phyloP scores from a whole-genome alignment of 2,797 vertebrate species.

The Poecile montanus region DNA sequence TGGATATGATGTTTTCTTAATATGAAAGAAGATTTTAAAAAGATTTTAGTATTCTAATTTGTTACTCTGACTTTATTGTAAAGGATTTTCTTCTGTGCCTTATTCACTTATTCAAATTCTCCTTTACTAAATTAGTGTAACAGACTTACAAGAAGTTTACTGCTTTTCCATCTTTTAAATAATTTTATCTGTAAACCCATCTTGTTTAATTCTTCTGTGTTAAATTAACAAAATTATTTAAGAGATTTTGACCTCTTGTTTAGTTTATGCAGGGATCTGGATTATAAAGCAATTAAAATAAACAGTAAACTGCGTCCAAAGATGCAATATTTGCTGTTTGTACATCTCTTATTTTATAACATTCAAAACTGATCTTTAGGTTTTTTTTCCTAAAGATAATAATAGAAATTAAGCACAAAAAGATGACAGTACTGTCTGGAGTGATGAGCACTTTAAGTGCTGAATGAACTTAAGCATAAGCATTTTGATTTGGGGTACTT shows the following conservation, averaged over 20 bases:
- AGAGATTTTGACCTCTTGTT: background rate
- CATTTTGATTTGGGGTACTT: background rate
- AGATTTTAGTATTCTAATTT: background rate
- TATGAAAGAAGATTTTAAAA: background rate
- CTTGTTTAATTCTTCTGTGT: background rate
- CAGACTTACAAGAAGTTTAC: background rate
- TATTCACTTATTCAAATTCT: background rate
- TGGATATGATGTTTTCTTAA: background rate
- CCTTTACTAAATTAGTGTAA: background rate
- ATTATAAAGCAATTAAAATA: background rate
- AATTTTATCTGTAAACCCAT: background rate
- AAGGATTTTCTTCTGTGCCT: background rate
- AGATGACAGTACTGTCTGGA: background rate
- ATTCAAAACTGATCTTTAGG: background rate
- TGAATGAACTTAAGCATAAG: background rate
- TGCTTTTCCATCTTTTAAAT: background rate
- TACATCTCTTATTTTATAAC: background rate
- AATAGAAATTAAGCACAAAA: background rate
- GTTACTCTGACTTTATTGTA: background rate
- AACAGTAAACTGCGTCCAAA: background rate
- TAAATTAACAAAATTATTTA: background rate
- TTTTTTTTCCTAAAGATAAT: background rate
- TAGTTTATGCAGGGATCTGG: background rate
- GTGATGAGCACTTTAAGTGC: fast-evolving
- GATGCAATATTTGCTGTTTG: background rate